Evolutionary conservation across 2,113 vertebrate species (phyloP).

Genomic region (Pelecanus crispus): DNA sequence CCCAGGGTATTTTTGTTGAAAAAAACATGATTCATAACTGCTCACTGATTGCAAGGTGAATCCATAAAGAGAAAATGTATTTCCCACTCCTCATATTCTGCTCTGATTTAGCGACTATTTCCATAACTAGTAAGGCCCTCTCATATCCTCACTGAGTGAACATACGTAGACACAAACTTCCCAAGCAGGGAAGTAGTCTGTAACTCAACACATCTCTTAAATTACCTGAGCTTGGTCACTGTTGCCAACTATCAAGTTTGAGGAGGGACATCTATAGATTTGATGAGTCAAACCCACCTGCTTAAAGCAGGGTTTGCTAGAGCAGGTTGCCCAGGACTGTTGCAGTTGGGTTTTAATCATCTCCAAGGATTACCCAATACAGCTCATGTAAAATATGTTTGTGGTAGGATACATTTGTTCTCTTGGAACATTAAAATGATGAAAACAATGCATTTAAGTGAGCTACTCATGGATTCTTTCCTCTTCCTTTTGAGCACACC

Average conservation of each 20-base stretch:
- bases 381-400: not conserved
- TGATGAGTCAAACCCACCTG: not conserved
- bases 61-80: not conserved
- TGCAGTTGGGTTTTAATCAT: not conserved
- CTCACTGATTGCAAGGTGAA: constrained; percentile 93
- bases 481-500: not conserved
- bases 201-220: not conserved
- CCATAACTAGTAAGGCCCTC: not conserved
- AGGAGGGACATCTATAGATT: not conserved
- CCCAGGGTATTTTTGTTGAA: constrained; percentile 93
- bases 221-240: not conserved
- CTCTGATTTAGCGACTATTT: not conserved
- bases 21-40: constrained; percentile 97
- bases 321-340: not conserved
- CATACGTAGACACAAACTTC: not conserved
- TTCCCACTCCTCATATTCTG: not conserved
- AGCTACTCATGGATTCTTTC: not conserved
- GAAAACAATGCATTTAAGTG: not conserved
- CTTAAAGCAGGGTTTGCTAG: not conserved
- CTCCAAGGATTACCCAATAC: not conserved
- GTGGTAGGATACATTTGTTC: not conserved
- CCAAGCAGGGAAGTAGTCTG: not conserved
- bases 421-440: not conserved
- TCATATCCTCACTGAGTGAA: not conserved
- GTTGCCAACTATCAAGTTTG: not conserved